Evolutionary conservation across 1,140 invertebrate genomes (phyloP).

Genomic region (Protaetia brevitarsis): DNA sequence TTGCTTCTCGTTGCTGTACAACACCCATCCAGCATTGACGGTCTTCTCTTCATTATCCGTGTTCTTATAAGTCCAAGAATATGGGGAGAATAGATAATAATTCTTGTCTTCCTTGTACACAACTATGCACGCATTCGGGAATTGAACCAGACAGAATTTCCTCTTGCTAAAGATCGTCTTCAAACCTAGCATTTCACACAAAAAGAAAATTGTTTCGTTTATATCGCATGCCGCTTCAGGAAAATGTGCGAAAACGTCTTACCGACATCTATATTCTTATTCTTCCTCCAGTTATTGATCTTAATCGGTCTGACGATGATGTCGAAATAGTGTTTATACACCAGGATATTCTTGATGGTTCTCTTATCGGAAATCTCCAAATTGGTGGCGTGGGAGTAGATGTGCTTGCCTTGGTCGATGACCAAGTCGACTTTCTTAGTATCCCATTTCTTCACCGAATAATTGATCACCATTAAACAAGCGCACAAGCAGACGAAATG

Average conservation of each 20-base stretch:
- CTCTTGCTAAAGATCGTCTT: constrained; percentile 41
- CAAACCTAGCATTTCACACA: too few relatives aligned
- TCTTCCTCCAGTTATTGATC: constrained; percentile 44
- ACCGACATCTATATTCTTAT: constrained; percentile 52
- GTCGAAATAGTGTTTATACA: constrained; percentile 60
- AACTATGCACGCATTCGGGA: constrained; percentile 53
- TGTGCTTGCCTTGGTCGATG: constrained; percentile 55
- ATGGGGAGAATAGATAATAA: constrained; percentile 59
- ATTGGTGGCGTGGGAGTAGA: constrained; percentile 54
- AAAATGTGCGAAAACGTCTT: constrained; percentile 39
- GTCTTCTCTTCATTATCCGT: constrained; percentile 30
- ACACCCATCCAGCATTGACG: constrained; percentile 38
- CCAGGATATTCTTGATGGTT: constrained; percentile 57
- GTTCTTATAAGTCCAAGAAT: constrained; percentile 43
- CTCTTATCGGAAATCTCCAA: constrained; percentile 54
- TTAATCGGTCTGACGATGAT: constrained; percentile 47
- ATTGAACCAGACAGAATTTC: constrained; percentile 56
- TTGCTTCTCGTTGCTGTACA: constrained; percentile 32
- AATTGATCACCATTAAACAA: constrained; percentile 56
- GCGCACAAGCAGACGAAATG: constrained; percentile 60
- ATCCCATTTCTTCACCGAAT: constrained; percentile 58
- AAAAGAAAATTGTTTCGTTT: too few relatives aligned
- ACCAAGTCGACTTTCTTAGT: constrained; percentile 57
- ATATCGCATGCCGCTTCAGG: too few relatives aligned
- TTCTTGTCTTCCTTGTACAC: constrained; percentile 53